These are phyloP conservation scores for Harpalus rufipes DNA, from an alignment of 2,888 invertebrate species.

Conservation along the genomic window DNA sequence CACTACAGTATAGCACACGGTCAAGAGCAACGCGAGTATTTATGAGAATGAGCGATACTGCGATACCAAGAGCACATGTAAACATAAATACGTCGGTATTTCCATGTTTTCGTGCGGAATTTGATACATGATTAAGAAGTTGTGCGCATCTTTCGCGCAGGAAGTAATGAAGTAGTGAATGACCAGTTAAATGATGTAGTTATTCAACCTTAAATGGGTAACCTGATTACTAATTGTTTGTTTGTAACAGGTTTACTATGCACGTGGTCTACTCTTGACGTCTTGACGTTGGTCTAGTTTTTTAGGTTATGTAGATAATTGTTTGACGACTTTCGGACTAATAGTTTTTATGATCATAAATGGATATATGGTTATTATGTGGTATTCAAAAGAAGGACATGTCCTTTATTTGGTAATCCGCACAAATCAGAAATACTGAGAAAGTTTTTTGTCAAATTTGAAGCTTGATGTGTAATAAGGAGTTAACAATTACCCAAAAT, in stretches of 20 bases:
- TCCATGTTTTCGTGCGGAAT: not conserved
- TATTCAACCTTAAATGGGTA: not conserved
- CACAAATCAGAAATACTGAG: too few species aligned
- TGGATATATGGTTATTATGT: too few species aligned
- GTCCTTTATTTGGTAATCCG: too few species aligned
- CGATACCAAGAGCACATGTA: not conserved
- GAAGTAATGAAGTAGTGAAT: not conserved
- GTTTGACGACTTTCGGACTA: too few species aligned
- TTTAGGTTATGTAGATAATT: too few species aligned
- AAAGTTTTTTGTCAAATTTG: too few species aligned
- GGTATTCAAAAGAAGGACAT: too few species aligned
- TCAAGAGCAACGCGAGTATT: not conserved
- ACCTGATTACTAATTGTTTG: not conserved
- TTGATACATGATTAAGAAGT: not conserved
- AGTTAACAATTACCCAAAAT: too few species aligned
- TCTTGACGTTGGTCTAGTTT: too few species aligned
- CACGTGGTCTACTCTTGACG: not conserved
- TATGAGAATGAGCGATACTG: not conserved
- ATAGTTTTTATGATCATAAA: too few species aligned
- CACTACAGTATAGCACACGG: not conserved
- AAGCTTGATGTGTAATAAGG: too few species aligned
- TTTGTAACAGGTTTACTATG: not conserved
- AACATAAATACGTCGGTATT: not conserved
- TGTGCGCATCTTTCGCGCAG: not conserved
- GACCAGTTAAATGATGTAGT: not conserved